A percentile compares a stretch with the other conserved stretches of the same genome.
Conservation (phyloP, 2,113 vertebrate genomes). For the Atrichornis clamosus region DNA sequence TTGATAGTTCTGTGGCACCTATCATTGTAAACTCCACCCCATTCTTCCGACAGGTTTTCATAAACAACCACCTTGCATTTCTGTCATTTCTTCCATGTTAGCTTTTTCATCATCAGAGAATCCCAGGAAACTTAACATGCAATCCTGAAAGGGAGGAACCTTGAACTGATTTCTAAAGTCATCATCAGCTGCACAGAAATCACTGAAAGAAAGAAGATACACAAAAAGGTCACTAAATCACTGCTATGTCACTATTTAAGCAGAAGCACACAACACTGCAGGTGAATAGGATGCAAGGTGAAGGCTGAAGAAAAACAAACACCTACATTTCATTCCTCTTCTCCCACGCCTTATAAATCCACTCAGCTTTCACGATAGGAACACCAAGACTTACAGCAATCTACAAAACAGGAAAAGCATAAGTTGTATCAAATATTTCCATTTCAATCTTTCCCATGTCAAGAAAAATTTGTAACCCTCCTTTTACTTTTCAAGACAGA, state of each 20-base stretch:
- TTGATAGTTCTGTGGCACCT: neutral
- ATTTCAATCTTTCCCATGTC: neutral
- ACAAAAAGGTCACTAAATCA: neutral
- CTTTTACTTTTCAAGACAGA: neutral
- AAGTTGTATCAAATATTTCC: neutral
- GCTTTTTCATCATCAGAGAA: conserved; percentile 92
- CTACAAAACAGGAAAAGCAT: conserved; percentile 67
- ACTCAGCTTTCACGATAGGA: conserved; percentile 90
- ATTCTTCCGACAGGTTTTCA: neutral
- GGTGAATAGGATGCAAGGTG: neutral
- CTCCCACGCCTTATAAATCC: conserved; percentile 95
- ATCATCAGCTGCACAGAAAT: conserved; percentile 85
- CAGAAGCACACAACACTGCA: neutral
- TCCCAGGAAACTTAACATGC: conserved; percentile 90
- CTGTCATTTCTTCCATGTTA: conserved; percentile 96
- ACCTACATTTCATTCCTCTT: conserved; percentile 87
- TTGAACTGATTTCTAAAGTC: conserved; percentile 90
- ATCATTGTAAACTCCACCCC: neutral
- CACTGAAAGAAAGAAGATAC: conserved; percentile 47
- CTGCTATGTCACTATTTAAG: neutral
- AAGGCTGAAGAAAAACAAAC: neutral
- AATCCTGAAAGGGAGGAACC: conserved; percentile 96
- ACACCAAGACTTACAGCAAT: conserved; percentile 94
- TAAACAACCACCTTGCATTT: conserved; percentile 87
- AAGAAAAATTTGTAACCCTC: neutral